These are phyloP conservation scores for Notamacropus eugenii DNA, from an alignment of 2,797 vertebrate species.

Conservation along the genomic window DNA sequence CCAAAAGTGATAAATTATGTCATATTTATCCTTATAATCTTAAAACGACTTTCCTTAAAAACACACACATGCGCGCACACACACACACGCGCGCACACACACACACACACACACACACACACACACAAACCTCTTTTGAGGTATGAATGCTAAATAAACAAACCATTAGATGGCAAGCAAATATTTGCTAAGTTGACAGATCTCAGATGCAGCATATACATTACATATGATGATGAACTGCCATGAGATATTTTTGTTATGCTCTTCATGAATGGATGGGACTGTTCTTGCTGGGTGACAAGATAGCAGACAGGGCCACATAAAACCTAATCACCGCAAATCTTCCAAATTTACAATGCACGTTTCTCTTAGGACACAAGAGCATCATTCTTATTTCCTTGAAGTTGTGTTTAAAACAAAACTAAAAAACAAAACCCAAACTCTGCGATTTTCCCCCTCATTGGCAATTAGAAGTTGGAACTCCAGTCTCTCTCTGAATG, in stretches of 20 bases:
- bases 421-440: neutral
- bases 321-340: neutral
- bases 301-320: neutral
- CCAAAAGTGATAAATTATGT: neutral
- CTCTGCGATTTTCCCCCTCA: neutral
- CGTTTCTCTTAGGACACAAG: neutral
- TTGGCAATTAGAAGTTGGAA: neutral
- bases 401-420: slow-evolving; percentile 21
- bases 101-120: neutral
- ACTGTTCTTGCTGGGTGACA: neutral
- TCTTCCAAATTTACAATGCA: neutral
- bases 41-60: slow-evolving; percentile 3
- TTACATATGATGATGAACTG: neutral
- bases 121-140: neutral
- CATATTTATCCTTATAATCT: slow-evolving; percentile 11
- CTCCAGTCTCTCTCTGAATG: neutral
- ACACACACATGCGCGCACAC: neutral
- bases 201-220: neutral
- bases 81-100: neutral
- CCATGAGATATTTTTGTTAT: neutral
- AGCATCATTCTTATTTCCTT: neutral
- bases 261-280: slow-evolving; percentile 6
- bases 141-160: slow-evolving; percentile 3
- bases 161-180: neutral
- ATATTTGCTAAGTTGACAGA: neutral